Evolutionary conservation across 2,888 invertebrate genomes (phyloP).

Genomic region (Sipha maydis): DNA sequence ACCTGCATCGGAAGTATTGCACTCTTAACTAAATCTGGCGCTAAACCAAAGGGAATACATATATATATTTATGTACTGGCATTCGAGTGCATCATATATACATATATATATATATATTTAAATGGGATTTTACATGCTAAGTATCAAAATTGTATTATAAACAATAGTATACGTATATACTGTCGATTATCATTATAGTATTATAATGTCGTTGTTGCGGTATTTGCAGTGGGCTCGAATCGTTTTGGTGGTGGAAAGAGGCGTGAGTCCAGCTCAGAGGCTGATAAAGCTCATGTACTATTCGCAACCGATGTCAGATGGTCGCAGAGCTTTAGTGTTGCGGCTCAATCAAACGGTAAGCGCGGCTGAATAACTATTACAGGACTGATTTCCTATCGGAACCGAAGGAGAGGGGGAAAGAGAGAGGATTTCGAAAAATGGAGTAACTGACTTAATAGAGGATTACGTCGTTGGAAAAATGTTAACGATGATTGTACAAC

Average conservation of each 20-base stretch:
- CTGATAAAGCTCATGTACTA: constrained; percentile 87
- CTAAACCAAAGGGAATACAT: no score
- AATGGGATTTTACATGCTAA: no score
- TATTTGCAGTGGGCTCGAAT: constrained; percentile 91
- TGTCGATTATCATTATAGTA: neutral
- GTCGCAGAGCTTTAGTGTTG: constrained; percentile 84
- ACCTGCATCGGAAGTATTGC: no score
- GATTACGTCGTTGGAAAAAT: no score
- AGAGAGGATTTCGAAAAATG: neutral
- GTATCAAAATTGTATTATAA: no score
- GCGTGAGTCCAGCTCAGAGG: constrained; percentile 90
- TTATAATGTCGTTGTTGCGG: neutral
- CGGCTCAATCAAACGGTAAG: constrained; percentile 88
- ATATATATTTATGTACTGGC: no score
- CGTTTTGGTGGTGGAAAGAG: constrained; percentile 94
- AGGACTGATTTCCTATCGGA: neutral
- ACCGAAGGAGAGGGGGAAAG: neutral
- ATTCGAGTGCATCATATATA: no score
- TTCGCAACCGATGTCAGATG: constrained; percentile 93
- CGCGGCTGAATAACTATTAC: constrained; percentile 11
- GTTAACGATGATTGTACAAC: no score
- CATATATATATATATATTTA: no score
- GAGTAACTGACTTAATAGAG: no score
- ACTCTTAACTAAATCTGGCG: no score
- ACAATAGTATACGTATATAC: no score